phyloP scores from a whole-genome alignment of 2,888 invertebrate species.

The Pyrocoelia pectoralis region DNA sequence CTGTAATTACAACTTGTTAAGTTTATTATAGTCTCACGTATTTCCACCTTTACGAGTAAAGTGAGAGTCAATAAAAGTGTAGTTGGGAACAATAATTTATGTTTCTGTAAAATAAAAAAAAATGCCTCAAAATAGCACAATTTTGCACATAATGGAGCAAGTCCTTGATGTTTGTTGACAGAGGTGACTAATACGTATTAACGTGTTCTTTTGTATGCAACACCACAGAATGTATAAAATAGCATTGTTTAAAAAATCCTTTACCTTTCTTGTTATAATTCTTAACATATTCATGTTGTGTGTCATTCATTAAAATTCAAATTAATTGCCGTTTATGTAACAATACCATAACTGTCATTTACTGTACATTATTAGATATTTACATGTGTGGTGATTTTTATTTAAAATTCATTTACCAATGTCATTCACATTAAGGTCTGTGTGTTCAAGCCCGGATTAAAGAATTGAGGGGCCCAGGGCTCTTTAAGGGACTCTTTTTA shows the following conservation, averaged over 20 bases:
- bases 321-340: neutral
- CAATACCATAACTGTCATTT: neutral
- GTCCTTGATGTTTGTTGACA: slow-evolving; percentile 12
- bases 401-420: too few relatives aligned
- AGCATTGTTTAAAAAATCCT: slow-evolving; percentile 8
- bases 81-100: neutral
- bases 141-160: slow-evolving; percentile 5
- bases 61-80: too few relatives aligned
- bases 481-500: too few relatives aligned
- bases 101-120: neutral
- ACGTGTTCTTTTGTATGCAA: slow-evolving; percentile 8
- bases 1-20: too few relatives aligned
- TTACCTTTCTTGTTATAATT: slow-evolving; percentile 12
- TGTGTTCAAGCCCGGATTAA: too few relatives aligned
- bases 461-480: too few relatives aligned
- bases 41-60: too few relatives aligned
- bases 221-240: slow-evolving; percentile 13
- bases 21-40: too few relatives aligned
- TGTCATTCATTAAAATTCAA: slow-evolving; percentile 8
- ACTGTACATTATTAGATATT: too few relatives aligned
- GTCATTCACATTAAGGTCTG: too few relatives aligned
- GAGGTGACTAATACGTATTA: slow-evolving; percentile 7
- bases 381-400: too few relatives aligned
- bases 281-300: slow-evolving; percentile 3
- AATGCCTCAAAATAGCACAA: neutral